Evolutionary conservation across 2,888 invertebrate genomes (phyloP), one percentile per base, ranked within the genome.

Genomic region (Tenthredo scrophulariae): DNA sequence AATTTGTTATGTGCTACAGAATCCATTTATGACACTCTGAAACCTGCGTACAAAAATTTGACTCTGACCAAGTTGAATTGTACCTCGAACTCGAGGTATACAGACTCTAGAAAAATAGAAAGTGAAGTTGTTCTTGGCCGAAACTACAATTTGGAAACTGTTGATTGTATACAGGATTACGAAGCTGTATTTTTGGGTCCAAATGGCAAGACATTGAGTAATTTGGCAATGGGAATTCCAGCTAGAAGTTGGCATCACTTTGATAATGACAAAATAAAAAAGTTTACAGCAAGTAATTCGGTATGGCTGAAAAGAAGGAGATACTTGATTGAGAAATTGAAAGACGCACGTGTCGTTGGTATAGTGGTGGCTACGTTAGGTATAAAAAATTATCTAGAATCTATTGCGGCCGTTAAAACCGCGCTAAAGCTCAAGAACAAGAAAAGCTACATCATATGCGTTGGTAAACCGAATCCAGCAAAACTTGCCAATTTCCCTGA

Each of bases 401-500:
- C 97, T 10, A 96, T 98, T 13, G 94, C 95, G n/a, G 95, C 96
- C 85, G 93, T 98, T 88, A 97, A 97, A 92, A 93, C 94, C 83
- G 77, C 87, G 85, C 96, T 98, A 62, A 96, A 95, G 89, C 93
- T 94, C 1, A 96, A 97, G 85, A 96, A 97, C 0, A 98, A 98
- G 91, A 98, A 98, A 92, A 96, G 96, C 87, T 99, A 99, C 91
- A 96, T 98, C 74, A 96, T 99, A 84, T 97, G 97, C 37, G 97
- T 99, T 84, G 99, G 99, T 6, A 98, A 98, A 92, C 97, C 98
- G 3, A 99, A 98, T 94, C 97, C 97, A 15, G 97, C 98, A 0
- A 99, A 99, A 93, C 94, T 99, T 86, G 98, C 98, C 0, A 99
- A 99, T 94, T 98, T 99, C 93, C 96, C 97, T 84, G 98, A 98